Conservation (phyloP, 2,888 invertebrate species). For the Cephus rjabovi region DNA sequence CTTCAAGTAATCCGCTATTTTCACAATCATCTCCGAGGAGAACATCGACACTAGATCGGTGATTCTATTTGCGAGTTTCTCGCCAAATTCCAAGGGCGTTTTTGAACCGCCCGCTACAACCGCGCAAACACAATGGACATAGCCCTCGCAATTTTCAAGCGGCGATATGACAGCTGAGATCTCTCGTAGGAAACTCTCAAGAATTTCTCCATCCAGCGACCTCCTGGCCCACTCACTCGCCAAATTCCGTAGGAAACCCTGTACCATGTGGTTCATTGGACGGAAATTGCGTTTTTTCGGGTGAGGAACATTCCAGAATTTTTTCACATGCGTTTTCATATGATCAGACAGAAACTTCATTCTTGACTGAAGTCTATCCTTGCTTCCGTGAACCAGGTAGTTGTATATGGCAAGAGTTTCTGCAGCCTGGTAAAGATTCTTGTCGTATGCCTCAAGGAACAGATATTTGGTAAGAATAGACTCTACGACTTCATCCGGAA, state of each 20-base stretch:
- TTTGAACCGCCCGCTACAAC: slow-evolving; percentile 8
- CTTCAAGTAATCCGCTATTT: background rate
- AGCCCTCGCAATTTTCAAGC: slow-evolving; percentile 30
- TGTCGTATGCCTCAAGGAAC: slow-evolving; percentile 18
- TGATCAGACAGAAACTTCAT: slow-evolving; percentile 23
- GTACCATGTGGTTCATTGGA: slow-evolving; percentile 31
- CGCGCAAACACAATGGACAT: slow-evolving; percentile 28
- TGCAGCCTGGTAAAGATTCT: slow-evolving; percentile 6
- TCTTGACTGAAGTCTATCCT: slow-evolving; percentile 26
- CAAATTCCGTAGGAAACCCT: background rate
- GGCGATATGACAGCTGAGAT: slow-evolving; percentile 33
- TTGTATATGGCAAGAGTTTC: slow-evolving; percentile 4
- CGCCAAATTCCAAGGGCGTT: slow-evolving; percentile 16
- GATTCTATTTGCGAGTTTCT: slow-evolving; percentile 17
- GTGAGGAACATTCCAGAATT: slow-evolving; percentile 32
- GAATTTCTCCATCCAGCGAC: slow-evolving; percentile 8
- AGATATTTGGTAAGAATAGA: slow-evolving; percentile 41
- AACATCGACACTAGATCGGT: slow-evolving; percentile 21
- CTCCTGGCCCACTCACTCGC: background rate
- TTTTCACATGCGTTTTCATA: slow-evolving; percentile 20
- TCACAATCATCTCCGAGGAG: slow-evolving; percentile 10
- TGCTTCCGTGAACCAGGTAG: slow-evolving; percentile 9
- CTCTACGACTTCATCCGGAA: slow-evolving; percentile 41
- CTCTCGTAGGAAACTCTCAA: slow-evolving; percentile 26
- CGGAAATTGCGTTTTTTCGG: slow-evolving; percentile 10